Evolutionary conservation across 2,888 invertebrate species (phyloP).

Genomic region (Linyphia triangularis): DNA sequence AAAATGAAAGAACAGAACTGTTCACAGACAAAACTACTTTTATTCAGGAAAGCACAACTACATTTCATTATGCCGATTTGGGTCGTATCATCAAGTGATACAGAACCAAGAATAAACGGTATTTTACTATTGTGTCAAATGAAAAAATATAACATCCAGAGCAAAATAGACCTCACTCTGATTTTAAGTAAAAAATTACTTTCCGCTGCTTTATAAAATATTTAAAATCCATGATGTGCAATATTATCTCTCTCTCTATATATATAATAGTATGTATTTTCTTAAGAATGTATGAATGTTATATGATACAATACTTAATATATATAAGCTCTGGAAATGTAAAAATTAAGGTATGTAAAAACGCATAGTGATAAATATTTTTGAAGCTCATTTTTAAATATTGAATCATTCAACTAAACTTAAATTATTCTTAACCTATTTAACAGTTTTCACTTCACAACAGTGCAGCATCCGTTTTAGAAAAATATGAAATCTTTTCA

Average conservation of each 20-base stretch:
- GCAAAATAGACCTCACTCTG: too few relatives aligned
- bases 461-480: neutral
- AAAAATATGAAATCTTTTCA: neutral
- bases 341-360: slow-evolving; percentile 3
- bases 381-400: slow-evolving; percentile 8
- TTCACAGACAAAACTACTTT: neutral
- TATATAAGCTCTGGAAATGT: slow-evolving; percentile 25
- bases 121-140: neutral
- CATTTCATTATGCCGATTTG: neutral
- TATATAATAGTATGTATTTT: neutral
- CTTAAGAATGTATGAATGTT: neutral
- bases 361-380: neutral
- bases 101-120: neutral
- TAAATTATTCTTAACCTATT: neutral
- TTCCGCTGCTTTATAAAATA: slow-evolving; percentile 1
- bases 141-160: neutral
- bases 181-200: neutral
- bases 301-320: neutral
- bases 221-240: neutral
- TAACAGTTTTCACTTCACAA: neutral
- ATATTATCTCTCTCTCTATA: neutral
- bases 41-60: neutral
- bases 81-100: too few relatives aligned
- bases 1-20: neutral
- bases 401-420: neutral